Evolutionary conservation across 1,140 invertebrate species (phyloP), one percentile per base, ranked within the genome.

Genomic region (Antheraea pernyi): DNA sequence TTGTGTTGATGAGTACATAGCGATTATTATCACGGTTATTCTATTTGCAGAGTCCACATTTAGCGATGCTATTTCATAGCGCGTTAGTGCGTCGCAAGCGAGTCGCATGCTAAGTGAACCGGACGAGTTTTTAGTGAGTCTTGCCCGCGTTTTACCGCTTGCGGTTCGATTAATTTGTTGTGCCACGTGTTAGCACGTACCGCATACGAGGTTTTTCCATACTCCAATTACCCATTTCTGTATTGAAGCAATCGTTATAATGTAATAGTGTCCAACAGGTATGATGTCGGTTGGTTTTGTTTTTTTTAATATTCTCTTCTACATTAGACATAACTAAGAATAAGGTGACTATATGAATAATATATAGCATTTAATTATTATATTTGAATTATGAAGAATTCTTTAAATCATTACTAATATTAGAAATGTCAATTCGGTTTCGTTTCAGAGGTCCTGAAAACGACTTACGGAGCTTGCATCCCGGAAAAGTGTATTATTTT

Each of bases 81-180:
- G 46, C 46, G 46, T 53, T 53, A 16, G 46, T 53, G 11, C 46
- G 46, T 53, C 46, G 46, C 46, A 53, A 5, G 11, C 16, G 46
- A 53, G 46, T 53, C 13, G 46, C 46, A 53, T 53, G 46, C 46
- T 53, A 53, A 53, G 46, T 16, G 46, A 16, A 53, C 46, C 46
- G 46, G 46, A 53, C 46, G 11, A 53, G 46, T 53, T 53, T 53
- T 53, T 53, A 53, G 46, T 53, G 46, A 53, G 16, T 16, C 46
- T 53, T 53, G 46, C 46, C 16, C 13, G 10, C 16, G 46, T 16
- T 53, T 53, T 53, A 53, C 46, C 46, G 46, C 13, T 53, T n/a
- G 46, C 46, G 46, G 46, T 53, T 16, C 46, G 46, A 53, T 53
- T 53, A 53, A 53, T 53, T 53, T 53, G 46, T 53, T 53, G 46